Conservation (phyloP, 2,888 invertebrate species). For the Oscheius sp. region DNA sequence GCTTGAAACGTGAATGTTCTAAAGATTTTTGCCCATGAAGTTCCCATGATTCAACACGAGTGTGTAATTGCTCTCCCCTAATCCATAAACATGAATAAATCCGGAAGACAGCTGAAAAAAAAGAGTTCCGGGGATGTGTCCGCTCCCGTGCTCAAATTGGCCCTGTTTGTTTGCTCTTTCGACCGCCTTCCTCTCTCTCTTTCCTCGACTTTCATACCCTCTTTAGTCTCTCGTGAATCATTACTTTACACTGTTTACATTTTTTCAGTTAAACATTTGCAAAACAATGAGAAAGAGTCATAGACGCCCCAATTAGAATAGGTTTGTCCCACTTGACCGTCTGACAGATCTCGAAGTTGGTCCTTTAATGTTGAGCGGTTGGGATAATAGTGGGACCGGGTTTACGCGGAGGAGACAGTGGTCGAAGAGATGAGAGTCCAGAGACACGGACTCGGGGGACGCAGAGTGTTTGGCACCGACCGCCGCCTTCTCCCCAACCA, state of each 20-base stretch:
- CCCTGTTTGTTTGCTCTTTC: no score
- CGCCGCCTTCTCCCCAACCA: conserved; percentile 37
- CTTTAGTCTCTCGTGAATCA: neutral
- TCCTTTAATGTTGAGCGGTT: conserved; percentile 28
- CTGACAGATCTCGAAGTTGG: conserved; percentile 18
- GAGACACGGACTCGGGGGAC: conserved; percentile 17
- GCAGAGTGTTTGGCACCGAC: conserved; percentile 41
- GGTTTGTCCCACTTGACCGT: neutral
- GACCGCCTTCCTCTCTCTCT: neutral
- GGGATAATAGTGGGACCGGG: conserved; percentile 35
- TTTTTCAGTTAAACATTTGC: neutral
- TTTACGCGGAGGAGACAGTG: conserved; percentile 9
- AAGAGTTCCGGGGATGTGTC: no score
- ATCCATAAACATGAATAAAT: no score
- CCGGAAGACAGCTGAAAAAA: no score
- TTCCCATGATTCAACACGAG: no score
- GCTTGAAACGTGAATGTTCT: no score
- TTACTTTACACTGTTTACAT: neutral
- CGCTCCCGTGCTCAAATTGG: no score
- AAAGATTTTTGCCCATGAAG: no score
- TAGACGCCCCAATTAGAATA: neutral
- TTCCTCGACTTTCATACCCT: neutral
- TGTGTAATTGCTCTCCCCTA: no score
- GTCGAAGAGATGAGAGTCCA: neutral
- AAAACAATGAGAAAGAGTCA: neutral